Evolutionary conservation across 1,140 invertebrate species (phyloP).

Genomic region (Diachasma alloeum): DNA sequence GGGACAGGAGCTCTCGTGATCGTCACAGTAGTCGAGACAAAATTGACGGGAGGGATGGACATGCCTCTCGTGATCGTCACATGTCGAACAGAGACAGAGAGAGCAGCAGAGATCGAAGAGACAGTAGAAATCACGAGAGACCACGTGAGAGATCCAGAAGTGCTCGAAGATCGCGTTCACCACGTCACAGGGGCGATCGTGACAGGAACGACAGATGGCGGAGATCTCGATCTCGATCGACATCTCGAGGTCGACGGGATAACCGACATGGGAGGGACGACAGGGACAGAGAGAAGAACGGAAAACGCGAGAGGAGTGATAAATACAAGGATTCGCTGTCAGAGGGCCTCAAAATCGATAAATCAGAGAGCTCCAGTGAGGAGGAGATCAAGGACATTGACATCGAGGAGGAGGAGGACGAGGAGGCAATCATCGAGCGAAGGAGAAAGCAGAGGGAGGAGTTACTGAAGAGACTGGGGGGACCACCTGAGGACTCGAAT

Average conservation of each 20-base stretch:
- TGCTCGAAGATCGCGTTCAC: constrained; percentile 52
- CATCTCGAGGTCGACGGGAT: constrained; percentile 51
- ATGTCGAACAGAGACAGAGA: constrained; percentile 38
- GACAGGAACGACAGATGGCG: constrained; percentile 51
- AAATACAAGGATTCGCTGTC: constrained; percentile 86
- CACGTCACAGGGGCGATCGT: constrained; percentile 45
- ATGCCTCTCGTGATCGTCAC: constrained; percentile 20
- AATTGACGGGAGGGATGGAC: constrained; percentile 43
- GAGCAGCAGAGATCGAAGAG: constrained; percentile 39
- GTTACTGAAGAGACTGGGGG: constrained; percentile 78
- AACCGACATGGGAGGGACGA: constrained; percentile 53
- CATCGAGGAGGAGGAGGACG: constrained; percentile 91
- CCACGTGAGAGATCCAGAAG: constrained; percentile 48
- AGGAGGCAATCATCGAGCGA: constrained; percentile 92
- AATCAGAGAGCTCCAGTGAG: constrained; percentile 69
- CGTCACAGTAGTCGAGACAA: constrained; percentile 25
- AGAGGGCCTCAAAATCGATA: constrained; percentile 76
- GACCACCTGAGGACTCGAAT: constrained; percentile 71
- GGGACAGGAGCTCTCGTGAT: constrained; percentile 49
- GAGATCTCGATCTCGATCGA: constrained; percentile 52
- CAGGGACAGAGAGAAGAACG: constrained; percentile 60
- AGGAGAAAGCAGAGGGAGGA: constrained; percentile 89
- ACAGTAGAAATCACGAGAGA: constrained; percentile 49
- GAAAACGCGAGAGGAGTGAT: constrained; percentile 67
- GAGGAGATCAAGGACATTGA: constrained; percentile 80